Percentiles rank a stretch among this genome's conserved stretches.
Evolutionary conservation across 30 jellyfish, hydroid and myxozoan genomes (phyloP).

Genomic region (Aurelia aurita): DNA sequence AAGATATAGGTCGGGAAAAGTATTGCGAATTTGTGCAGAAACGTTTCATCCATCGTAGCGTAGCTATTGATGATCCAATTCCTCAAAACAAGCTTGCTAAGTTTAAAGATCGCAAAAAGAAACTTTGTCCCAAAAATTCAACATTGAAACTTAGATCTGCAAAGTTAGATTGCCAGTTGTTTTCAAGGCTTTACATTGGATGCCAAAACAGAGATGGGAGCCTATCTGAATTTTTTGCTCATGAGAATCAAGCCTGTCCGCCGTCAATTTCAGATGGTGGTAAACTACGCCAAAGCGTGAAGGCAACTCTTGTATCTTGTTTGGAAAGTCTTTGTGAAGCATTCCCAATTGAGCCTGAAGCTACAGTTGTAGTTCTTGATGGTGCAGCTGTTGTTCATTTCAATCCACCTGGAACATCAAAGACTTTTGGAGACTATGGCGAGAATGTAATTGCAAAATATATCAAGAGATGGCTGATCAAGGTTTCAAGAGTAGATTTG

Average conservation of each 20-base stretch:
- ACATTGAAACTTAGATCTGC: slow-evolving; percentile 7
- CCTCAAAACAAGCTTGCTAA: slow-evolving; percentile 21
- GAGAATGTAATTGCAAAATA: slow-evolving; percentile 12
- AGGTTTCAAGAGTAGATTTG: slow-evolving; percentile 30
- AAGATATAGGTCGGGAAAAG: too few species aligned
- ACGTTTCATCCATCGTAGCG: not conserved
- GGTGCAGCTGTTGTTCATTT: slow-evolving; percentile 64
- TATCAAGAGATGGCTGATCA: too few species aligned
- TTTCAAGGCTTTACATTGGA: slow-evolving; percentile 55
- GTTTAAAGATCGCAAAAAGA: slow-evolving; percentile 7
- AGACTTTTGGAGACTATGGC: slow-evolving; percentile 43
- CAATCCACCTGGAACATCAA: slow-evolving; percentile 27
- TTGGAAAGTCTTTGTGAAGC: slow-evolving; percentile 32
- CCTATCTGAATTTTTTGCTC: slow-evolving; percentile 30
- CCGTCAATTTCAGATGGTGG: too few species aligned
- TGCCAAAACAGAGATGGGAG: slow-evolving; percentile 10
- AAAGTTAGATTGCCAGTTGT: slow-evolving; percentile 28
- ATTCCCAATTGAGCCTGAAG: slow-evolving; percentile 10
- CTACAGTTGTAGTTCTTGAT: slow-evolving; percentile 47
- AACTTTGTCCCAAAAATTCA: slow-evolving; percentile 11
- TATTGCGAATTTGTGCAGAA: too few species aligned
- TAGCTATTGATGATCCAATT: not conserved
- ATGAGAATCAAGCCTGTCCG: slow-evolving; percentile 57
- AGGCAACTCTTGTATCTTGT: slow-evolving; percentile 18
- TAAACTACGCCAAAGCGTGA: too few species aligned